These are phyloP conservation scores for Mesitornis unicolor DNA, from an alignment of 2,113 vertebrate species.

Conservation along the genomic window DNA sequence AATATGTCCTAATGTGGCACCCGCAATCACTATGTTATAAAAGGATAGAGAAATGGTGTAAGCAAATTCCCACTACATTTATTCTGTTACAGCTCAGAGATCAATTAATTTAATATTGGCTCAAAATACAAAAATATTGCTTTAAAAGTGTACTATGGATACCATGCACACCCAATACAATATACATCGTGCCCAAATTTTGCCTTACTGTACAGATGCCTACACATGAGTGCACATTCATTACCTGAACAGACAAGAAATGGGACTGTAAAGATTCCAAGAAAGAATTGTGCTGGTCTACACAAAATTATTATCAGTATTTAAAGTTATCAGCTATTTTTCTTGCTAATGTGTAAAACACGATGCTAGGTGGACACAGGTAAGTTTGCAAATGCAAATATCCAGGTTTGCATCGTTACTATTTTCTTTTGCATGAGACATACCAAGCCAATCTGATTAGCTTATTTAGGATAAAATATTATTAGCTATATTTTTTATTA, in stretches of 20 bases:
- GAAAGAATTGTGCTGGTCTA: not conserved
- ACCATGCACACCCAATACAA: not conserved
- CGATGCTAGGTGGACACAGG: not conserved
- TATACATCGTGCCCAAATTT: not conserved
- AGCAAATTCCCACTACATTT: not conserved
- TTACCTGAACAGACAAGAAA: not conserved
- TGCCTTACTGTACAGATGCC: not conserved
- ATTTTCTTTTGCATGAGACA: not conserved
- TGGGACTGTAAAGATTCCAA: not conserved
- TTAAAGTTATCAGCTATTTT: not conserved
- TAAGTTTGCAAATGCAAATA: not conserved
- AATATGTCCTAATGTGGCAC: not conserved
- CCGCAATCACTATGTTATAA: not conserved
- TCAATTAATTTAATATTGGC: not conserved
- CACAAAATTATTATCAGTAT: not conserved
- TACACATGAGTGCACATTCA: fast-evolving
- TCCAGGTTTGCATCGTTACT: not conserved
- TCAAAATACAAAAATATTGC: not conserved
- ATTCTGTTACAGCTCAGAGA: not conserved
- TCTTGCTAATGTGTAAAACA: not conserved
- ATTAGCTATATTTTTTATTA: not conserved
- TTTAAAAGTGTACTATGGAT: not conserved
- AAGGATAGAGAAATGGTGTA: not conserved
- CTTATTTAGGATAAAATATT: not conserved
- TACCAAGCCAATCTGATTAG: not conserved